Conservation (phyloP, 2,797 vertebrate genomes). For the Phoebastria nigripes region DNA sequence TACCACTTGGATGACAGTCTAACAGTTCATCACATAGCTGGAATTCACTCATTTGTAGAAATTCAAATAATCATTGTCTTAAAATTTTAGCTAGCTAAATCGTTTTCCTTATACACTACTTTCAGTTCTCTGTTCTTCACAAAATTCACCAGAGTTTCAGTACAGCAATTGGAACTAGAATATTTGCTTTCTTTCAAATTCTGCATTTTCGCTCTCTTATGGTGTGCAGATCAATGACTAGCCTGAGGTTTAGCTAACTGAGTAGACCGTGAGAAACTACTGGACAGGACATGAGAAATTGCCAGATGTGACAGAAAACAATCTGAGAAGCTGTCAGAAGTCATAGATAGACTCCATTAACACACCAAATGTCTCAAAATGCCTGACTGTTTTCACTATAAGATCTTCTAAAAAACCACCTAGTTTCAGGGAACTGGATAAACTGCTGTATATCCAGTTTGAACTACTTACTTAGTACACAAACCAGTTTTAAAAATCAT, state of each 20-base stretch:
- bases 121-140: not conserved
- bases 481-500: not conserved
- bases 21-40: not conserved
- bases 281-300: not conserved
- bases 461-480: not conserved
- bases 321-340: not conserved
- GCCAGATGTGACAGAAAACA: not conserved
- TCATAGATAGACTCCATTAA: not conserved
- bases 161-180: not conserved
- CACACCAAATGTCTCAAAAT: not conserved
- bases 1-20: not conserved
- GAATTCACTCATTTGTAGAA: not conserved
- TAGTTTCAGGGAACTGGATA: not conserved
- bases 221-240: not conserved
- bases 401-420: not conserved
- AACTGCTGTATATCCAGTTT: not conserved
- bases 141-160: not conserved
- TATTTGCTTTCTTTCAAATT: not conserved
- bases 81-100: not conserved
- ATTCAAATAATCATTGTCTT: not conserved
- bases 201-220: accelerated
- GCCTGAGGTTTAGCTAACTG: not conserved
- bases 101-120: not conserved
- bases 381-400: not conserved
- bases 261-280: not conserved